Base-by-base conservation (phyloP, 2,113 vertebrate genomes). In the Hepsetus odoe region DNA sequence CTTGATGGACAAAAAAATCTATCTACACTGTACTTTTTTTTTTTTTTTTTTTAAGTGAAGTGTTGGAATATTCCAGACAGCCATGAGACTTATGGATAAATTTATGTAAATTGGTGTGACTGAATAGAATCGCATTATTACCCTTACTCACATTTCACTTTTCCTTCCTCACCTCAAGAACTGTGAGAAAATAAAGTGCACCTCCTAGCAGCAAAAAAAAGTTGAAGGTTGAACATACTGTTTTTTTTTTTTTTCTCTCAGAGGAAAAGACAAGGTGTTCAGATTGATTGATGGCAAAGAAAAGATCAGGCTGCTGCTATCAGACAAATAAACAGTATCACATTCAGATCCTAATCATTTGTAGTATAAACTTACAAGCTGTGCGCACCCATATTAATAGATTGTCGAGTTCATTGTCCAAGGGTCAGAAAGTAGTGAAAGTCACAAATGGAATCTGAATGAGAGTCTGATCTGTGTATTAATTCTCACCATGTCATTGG, bases 281-380 rank as follows among this genome's bases (percentile, higher is more conserved):
- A n/a, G 28, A 4, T 30, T 35, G 14, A 28, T 14, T 22, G 30
- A 55, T 55, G 44, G 65, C 14, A 61, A 11, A 61, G 58, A 8
- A 61, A 33, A 30, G 32, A 33, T 33, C 32, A 62, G 32, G 32
- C 59, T 10, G 7, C 13, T 65, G 20, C 59, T 55, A 18, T n/a
- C 20, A 55, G 33, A 8, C 61, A 65, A 38, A 33, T 13, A 35
- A 62, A 40, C 32, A 22, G 66, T 33, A 51, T 70, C 58, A 61
- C 22, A 42, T 32, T 26, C 46, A 28, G 65, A 65, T 24, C 35
- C 20, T 32, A 71, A 28, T 16, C 32, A n/a, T 11, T 8, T 62
- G 13, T 22, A 32, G n/a, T 55, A n/a, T 78, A 5, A 33, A 32
- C n/a, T 78, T 71, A 28, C 68, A 72, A 55, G 32, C 68, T 38